Conservation (phyloP, 2,888 invertebrate species). For the Dione juno region DNA sequence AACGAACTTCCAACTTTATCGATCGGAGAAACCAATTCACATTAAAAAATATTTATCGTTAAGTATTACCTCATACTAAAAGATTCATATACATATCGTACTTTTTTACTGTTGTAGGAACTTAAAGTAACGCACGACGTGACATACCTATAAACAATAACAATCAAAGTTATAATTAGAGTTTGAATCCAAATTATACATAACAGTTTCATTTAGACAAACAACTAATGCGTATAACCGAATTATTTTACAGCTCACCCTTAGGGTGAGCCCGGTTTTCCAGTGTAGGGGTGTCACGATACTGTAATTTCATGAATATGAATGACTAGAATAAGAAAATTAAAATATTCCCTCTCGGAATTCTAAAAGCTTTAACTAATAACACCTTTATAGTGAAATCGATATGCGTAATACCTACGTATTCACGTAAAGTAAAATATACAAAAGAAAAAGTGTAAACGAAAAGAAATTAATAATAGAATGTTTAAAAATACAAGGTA, state of each 20-base stretch:
- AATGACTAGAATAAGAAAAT: constrained; percentile 29
- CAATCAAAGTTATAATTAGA: constrained; percentile 17
- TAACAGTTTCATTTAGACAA: constrained; percentile 18
- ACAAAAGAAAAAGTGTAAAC: too few species aligned
- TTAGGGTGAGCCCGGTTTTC: constrained; percentile 38
- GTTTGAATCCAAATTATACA: constrained; percentile 3
- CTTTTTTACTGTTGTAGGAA: background rate
- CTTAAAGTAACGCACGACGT: background rate
- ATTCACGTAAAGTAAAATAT: background rate
- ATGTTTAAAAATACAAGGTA: background rate
- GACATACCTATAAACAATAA: background rate
- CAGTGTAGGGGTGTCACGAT: constrained; percentile 41
- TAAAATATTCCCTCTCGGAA: background rate
- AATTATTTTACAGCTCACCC: constrained; percentile 63
- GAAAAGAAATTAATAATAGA: background rate
- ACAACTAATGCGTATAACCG: constrained; percentile 54
- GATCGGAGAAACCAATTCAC: constrained; percentile 31
- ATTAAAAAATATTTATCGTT: constrained; percentile 27
- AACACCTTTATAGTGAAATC: too few species aligned
- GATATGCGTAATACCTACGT: background rate
- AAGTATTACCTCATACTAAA: background rate
- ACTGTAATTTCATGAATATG: constrained; percentile 45
- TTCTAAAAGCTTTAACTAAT: background rate
- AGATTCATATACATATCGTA: background rate
- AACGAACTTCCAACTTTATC: constrained; percentile 37